phyloP scores from a whole-genome alignment of 1,140 invertebrate genomes.

The Dinothrombium tinctorium region DNA sequence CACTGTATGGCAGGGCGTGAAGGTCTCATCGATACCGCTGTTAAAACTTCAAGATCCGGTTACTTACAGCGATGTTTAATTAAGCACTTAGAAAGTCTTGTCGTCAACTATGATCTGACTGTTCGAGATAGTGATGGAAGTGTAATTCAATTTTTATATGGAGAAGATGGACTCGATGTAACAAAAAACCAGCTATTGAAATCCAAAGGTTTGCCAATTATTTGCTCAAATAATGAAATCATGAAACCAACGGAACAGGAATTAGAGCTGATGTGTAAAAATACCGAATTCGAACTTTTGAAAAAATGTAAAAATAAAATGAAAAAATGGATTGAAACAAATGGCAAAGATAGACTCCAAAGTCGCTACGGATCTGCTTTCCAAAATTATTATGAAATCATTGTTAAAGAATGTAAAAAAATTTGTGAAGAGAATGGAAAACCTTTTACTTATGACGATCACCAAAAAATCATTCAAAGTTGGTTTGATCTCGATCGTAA shows the following conservation, averaged over 20 bases:
- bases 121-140: constrained; percentile 81
- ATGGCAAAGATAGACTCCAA: not conserved
- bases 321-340: not conserved
- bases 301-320: constrained; percentile 23
- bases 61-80: constrained; percentile 94
- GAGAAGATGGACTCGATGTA: constrained; percentile 91
- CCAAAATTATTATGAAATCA: not conserved
- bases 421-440: constrained; percentile 5
- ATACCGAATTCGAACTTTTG: constrained; percentile 21
- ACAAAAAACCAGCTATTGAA: constrained; percentile 60
- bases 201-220: constrained; percentile 47
- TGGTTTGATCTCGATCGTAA: constrained; percentile 15
- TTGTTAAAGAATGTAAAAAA: not conserved
- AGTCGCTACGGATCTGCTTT: constrained; percentile 5
- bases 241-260: constrained; percentile 30
- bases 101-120: constrained; percentile 71
- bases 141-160: constrained; percentile 90
- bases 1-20: constrained; percentile 99
- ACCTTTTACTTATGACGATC: constrained; percentile 21
- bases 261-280: constrained; percentile 30
- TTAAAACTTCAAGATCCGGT: constrained; percentile 80
- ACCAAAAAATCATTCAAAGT: constrained; percentile 29
- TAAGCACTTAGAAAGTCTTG: constrained; percentile 87
- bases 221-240: constrained; percentile 47
- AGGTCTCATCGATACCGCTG: constrained; percentile 44